Evolutionary conservation across 2,113 vertebrate genomes (phyloP).

Genomic region (Carollia perspicillata): DNA sequence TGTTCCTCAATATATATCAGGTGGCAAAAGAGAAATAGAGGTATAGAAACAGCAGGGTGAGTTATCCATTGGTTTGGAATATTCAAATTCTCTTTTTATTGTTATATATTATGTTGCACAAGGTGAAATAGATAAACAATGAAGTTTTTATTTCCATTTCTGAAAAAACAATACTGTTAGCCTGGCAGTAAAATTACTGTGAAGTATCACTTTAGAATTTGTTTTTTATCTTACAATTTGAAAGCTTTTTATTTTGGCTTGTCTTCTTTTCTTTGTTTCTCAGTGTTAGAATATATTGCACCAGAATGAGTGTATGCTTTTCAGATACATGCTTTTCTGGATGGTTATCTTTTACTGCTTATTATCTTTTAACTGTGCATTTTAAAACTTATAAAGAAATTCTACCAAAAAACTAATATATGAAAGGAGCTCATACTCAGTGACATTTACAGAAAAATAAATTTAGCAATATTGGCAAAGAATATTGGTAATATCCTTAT

Average conservation of each 20-base stretch:
- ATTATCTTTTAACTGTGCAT: neutral
- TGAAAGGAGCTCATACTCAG: neutral
- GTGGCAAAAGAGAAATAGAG: neutral
- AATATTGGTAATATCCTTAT: neutral
- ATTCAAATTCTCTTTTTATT: neutral
- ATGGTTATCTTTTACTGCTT: neutral
- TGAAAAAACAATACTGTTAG: neutral
- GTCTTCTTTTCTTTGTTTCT: neutral
- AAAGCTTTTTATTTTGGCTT: neutral
- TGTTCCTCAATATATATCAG: neutral
- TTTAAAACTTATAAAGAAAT: constrained; percentile 7
- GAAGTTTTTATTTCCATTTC: neutral
- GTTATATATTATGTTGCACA: neutral
- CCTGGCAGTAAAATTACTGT: neutral
- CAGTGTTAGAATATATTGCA: neutral
- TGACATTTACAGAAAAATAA: neutral
- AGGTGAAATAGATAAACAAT: neutral
- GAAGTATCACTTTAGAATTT: neutral
- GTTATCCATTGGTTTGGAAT: neutral
- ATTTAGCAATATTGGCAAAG: neutral
- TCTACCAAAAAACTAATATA: neutral
- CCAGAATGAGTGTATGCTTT: neutral
- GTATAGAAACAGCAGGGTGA: neutral
- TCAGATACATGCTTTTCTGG: neutral
- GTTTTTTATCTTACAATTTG: neutral